Percentiles rank a stretch among this genome's conserved stretches.
Evolutionary conservation across 2,888 invertebrate genomes (phyloP).

Genomic region (Cataglyphis cursor): DNA sequence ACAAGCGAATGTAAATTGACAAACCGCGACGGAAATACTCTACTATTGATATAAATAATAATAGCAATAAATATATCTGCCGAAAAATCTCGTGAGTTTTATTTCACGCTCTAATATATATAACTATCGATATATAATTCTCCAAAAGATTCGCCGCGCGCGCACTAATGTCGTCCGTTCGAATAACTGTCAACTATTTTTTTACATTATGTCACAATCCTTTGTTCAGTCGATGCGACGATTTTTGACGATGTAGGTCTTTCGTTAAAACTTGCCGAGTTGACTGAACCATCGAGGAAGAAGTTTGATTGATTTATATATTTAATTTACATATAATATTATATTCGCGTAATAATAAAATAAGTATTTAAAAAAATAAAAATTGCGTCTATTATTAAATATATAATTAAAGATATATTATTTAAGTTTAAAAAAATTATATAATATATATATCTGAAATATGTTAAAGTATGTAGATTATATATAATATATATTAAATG

Average conservation of each 20-base stretch:
- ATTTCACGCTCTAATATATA: conserved; percentile 58
- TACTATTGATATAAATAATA: conserved; percentile 73
- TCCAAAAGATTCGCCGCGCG: conserved; percentile 66
- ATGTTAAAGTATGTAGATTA: neutral
- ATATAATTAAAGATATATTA: neutral
- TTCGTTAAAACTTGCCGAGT: conserved; percentile 38
- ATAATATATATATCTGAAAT: neutral
- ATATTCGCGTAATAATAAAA: neutral
- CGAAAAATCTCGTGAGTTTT: conserved; percentile 67
- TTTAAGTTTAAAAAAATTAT: neutral
- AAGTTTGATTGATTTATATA: conserved; percentile 8
- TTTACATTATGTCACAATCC: conserved; percentile 49
- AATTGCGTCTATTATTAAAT: neutral
- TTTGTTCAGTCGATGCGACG: conserved; percentile 49
- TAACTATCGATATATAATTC: conserved; percentile 71
- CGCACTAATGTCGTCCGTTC: conserved; percentile 42
- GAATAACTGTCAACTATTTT: conserved; percentile 53
- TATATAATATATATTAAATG: neutral
- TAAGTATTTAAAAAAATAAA: neutral
- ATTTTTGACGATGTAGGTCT: conserved; percentile 36
- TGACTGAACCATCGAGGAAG: conserved; percentile 44
- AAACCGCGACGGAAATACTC: conserved; percentile 73
- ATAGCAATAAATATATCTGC: conserved; percentile 75
- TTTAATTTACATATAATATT: conserved; percentile 5
- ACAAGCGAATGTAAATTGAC: conserved; percentile 71